Evolutionary conservation across 2,113 vertebrate species (phyloP).

Genomic region (Himantopus leucocephalus): DNA sequence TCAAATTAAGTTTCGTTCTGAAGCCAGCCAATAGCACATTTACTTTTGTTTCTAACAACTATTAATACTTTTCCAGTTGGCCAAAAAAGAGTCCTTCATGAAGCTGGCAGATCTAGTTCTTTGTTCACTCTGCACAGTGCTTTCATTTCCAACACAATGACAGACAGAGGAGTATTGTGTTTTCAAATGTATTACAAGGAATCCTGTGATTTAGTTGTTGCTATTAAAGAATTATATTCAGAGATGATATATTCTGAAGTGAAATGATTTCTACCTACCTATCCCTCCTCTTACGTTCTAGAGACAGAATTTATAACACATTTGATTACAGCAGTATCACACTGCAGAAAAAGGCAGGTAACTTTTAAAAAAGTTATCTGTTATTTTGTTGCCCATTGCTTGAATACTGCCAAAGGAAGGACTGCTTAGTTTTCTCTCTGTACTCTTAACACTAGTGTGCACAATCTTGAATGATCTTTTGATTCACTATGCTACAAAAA

Average conservation of each 20-base stretch:
- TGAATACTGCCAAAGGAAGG: neutral
- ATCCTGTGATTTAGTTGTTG: neutral
- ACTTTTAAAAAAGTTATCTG: neutral
- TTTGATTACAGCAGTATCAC: neutral
- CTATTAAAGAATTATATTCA: neutral
- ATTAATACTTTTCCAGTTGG: neutral
- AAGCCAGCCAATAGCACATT: neutral
- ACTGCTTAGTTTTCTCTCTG: neutral
- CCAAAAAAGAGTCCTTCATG: neutral
- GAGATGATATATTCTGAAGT: neutral
- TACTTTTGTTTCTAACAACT: neutral
- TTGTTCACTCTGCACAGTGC: neutral
- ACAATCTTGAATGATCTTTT: neutral
- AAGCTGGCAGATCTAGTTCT: neutral
- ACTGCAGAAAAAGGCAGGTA: neutral
- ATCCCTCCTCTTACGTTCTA: neutral
- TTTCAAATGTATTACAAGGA: constrained; percentile 1
- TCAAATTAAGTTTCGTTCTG: neutral
- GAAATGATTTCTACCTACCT: neutral
- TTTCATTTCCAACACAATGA: constrained; percentile 3
- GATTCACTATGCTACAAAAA: neutral
- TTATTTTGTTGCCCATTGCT: neutral
- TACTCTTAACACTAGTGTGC: neutral
- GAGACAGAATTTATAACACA: neutral
- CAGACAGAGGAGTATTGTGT: neutral